These are phyloP conservation scores for Cephus runcator DNA, from an alignment of 2,888 invertebrate genomes.

Conservation along the genomic window DNA sequence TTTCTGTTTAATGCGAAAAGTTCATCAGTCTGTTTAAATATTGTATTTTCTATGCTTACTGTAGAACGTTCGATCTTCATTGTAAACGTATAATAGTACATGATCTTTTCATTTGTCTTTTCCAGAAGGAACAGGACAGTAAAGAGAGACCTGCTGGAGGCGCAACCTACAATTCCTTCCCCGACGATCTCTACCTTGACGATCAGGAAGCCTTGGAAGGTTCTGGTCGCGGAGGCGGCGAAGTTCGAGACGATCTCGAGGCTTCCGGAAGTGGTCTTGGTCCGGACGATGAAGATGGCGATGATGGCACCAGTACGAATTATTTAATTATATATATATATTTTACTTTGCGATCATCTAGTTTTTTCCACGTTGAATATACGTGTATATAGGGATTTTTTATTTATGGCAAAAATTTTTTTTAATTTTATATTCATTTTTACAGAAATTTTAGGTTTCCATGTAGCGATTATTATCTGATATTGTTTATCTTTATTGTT, in stretches of 20 bases:
- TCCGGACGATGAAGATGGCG: slow-evolving; percentile 82
- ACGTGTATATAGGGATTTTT: no score
- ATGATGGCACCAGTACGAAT: slow-evolving; percentile 52
- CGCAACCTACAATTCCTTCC: slow-evolving; percentile 64
- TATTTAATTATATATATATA: not conserved
- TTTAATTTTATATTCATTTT: no score
- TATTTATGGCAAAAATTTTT: no score
- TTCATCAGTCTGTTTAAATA: not conserved
- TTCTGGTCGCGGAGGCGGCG: slow-evolving; percentile 73
- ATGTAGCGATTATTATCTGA: not conserved
- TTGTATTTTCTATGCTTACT: not conserved
- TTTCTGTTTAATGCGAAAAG: not conserved
- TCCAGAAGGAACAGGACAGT: slow-evolving; percentile 55
- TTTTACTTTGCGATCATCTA: not conserved
- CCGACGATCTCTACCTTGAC: slow-evolving; percentile 79
- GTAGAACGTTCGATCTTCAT: not conserved
- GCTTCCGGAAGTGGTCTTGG: slow-evolving; percentile 89
- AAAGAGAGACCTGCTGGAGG: slow-evolving; percentile 45
- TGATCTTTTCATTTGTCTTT: slow-evolving; percentile 11
- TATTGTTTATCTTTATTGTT: not conserved
- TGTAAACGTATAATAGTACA: not conserved
- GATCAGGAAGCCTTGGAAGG: slow-evolving; percentile 79
- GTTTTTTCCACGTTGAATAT: not conserved
- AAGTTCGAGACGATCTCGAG: slow-evolving; percentile 81
- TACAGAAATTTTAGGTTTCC: no score